phyloP scores from a whole-genome alignment of 2,113 vertebrate genomes.

The Phrynocephalus versicolor region DNA sequence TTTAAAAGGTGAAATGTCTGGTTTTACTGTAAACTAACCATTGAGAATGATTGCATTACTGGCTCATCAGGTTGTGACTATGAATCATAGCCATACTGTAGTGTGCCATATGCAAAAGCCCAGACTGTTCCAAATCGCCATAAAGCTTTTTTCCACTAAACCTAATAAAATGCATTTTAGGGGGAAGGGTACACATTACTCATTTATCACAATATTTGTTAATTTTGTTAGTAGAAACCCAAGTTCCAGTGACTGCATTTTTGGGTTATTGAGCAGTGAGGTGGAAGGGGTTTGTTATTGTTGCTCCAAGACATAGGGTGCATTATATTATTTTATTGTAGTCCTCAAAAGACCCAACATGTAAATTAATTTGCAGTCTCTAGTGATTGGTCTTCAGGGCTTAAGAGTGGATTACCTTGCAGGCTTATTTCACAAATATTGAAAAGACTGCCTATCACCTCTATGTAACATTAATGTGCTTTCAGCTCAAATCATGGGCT shows the following conservation, averaged over 20 bases:
- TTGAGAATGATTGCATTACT: constrained; percentile 18
- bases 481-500: too few relatives aligned
- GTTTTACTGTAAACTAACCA: constrained; percentile 21
- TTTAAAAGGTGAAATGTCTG: background rate
- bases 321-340: background rate
- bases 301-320: background rate
- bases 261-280: too few relatives aligned
- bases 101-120: constrained; percentile 13
- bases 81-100: background rate
- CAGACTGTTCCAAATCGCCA: constrained; percentile 3
- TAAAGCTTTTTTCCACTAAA: constrained; percentile 7
- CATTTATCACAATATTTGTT: background rate
- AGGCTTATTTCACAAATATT: too few relatives aligned
- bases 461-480: too few relatives aligned
- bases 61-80: constrained; percentile 17
- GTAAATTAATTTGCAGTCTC: too few relatives aligned
- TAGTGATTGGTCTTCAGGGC: too few relatives aligned
- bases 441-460: too few relatives aligned
- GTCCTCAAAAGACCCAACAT: background rate
- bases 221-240: background rate
- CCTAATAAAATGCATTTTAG: constrained; percentile 31
- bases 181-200: background rate
- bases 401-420: too few relatives aligned
- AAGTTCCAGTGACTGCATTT: background rate
- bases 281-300: background rate